Percentiles rank a stretch among this genome's conserved stretches.
Evolutionary conservation across 2,888 invertebrate species (phyloP).

Genomic region (Amphipyra tragopoginis): DNA sequence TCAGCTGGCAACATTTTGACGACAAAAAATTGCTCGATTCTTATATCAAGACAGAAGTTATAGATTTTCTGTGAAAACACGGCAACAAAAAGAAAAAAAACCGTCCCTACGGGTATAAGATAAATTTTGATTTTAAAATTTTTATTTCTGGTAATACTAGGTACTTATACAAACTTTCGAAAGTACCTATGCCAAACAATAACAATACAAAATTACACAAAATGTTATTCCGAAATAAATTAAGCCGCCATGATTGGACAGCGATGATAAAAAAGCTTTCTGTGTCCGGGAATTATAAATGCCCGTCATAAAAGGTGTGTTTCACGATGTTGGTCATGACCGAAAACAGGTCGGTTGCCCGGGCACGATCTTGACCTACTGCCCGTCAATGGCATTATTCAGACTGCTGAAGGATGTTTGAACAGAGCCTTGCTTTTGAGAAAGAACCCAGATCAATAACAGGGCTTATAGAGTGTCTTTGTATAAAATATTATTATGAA

Average conservation of each 20-base stretch:
- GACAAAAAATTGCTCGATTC: too few species aligned
- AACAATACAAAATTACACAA: not conserved
- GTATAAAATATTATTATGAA: constrained; percentile 29
- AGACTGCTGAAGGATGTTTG: constrained; percentile 23
- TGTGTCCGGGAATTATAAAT: constrained; percentile 16
- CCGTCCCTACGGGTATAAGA: too few species aligned
- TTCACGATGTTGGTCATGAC: constrained; percentile 65
- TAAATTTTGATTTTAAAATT: too few species aligned
- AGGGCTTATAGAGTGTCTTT: constrained; percentile 17
- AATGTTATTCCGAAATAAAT: constrained; percentile 6
- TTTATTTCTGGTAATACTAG: too few species aligned
- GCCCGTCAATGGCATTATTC: constrained; percentile 37
- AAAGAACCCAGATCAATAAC: constrained; percentile 26
- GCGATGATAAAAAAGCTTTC: constrained; percentile 26
- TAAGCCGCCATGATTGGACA: constrained; percentile 19
- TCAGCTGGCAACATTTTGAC: too few species aligned
- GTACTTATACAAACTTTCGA: too few species aligned
- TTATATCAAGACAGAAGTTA: too few species aligned
- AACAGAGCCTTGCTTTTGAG: constrained; percentile 15
- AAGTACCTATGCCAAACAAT: not conserved
- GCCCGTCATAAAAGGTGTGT: constrained; percentile 39
- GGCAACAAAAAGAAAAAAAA: too few species aligned
- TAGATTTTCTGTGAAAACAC: too few species aligned
- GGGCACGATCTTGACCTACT: constrained; percentile 53
- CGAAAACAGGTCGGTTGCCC: constrained; percentile 54